Evolutionary conservation across 2,888 invertebrate species (phyloP).

Genomic region (Callyntrura sp.): DNA sequence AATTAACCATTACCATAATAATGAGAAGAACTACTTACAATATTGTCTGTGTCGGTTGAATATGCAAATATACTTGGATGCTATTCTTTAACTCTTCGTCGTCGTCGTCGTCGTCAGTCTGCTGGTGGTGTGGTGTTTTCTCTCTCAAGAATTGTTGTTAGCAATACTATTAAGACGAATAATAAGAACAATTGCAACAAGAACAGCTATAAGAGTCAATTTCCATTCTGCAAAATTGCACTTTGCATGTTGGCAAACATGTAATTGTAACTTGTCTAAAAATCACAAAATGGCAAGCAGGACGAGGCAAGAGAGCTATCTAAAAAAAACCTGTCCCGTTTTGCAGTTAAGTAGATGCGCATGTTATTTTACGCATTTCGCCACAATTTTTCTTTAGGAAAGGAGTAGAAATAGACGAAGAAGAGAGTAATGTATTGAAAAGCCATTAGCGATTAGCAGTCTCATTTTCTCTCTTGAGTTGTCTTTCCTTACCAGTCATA

Average conservation of each 20-base stretch:
- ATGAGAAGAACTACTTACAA: constrained; percentile 22
- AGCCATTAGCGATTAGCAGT: constrained; percentile 72
- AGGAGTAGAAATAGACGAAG: constrained; percentile 11
- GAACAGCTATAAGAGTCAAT: constrained; percentile 15
- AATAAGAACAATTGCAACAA: constrained; percentile 8
- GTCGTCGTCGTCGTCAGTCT: background rate
- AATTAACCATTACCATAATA: constrained; percentile 62
- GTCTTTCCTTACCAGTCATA: constrained; percentile 42
- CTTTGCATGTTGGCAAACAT: constrained; percentile 28
- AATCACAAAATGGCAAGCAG: constrained; percentile 36
- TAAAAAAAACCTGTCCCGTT: constrained; percentile 64
- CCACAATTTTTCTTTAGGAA: constrained; percentile 30
- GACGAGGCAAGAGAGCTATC: background rate
- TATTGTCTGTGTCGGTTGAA: background rate
- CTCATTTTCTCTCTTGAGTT: constrained; percentile 57
- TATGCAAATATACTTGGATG: no score
- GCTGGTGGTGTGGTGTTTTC: constrained; percentile 19
- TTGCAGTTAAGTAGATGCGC: constrained; percentile 63
- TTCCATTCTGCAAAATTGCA: constrained; percentile 14
- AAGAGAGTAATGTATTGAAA: constrained; percentile 61
- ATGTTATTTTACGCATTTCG: constrained; percentile 55
- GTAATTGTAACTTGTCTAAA: constrained; percentile 31
- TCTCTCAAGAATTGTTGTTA: background rate
- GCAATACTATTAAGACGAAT: constrained; percentile 2
- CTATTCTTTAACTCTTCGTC: no score